These are phyloP conservation scores for Drosophila quadrilineata DNA, from an alignment of 1,140 invertebrate genomes.

Conservation along the genomic window DNA sequence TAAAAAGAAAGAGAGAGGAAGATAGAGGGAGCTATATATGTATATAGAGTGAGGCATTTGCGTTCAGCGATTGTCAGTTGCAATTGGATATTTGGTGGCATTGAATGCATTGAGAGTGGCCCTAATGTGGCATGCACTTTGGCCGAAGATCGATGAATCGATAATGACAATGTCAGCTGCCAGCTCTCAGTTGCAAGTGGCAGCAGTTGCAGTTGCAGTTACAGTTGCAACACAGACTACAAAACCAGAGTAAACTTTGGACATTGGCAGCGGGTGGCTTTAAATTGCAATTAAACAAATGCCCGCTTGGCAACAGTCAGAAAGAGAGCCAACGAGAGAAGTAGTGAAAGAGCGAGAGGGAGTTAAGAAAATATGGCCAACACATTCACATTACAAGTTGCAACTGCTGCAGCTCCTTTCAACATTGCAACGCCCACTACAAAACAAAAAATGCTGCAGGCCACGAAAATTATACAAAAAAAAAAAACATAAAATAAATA, in stretches of 20 bases:
- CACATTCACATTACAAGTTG: slow-evolving; percentile 64
- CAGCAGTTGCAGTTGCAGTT: slow-evolving; percentile 14
- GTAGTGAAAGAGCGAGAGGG: too few relatives aligned
- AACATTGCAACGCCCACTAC: slow-evolving; percentile 41
- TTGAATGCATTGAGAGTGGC: too few relatives aligned
- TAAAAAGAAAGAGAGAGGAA: neutral
- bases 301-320: slow-evolving; percentile 32
- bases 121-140: slow-evolving; percentile 60
- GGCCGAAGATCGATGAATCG: slow-evolving; percentile 48
- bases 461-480: slow-evolving; percentile 29
- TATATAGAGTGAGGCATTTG: too few relatives aligned
- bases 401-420: slow-evolving; percentile 40
- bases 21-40: neutral
- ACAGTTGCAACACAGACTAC: slow-evolving; percentile 3
- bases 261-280: slow-evolving; percentile 21
- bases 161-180: slow-evolving; percentile 33
- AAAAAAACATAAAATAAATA: neutral
- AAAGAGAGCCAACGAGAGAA: too few relatives aligned
- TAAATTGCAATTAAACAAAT: slow-evolving; percentile 45
- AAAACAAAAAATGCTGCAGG: slow-evolving; percentile 20
- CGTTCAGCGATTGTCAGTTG: too few relatives aligned
- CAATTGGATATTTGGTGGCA: slow-evolving; percentile 44
- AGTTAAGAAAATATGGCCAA: slow-evolving; percentile 51
- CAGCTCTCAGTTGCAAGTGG: slow-evolving; percentile 3
- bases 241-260: too few relatives aligned